These are phyloP conservation scores for Brachyopa scutellaris DNA, from an alignment of 2,888 invertebrate genomes.

Conservation along the genomic window DNA sequence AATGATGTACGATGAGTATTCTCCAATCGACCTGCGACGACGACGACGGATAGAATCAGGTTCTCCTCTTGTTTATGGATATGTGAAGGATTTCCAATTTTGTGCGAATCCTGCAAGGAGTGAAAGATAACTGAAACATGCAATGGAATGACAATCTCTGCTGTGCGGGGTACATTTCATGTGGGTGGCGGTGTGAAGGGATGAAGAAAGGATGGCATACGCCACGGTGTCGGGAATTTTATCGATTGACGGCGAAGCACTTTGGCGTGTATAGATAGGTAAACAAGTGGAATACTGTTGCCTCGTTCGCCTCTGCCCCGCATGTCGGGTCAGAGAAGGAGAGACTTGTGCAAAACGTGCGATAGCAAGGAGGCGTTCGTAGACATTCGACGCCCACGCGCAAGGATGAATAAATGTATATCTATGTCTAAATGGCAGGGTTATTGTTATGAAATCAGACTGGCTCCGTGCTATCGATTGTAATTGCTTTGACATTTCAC, in stretches of 20 bases:
- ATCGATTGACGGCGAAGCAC: constrained; percentile 60
- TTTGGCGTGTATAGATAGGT: constrained; percentile 45
- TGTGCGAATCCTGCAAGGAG: constrained; percentile 72
- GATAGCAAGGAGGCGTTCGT: constrained; percentile 44
- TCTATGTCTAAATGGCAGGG: constrained; percentile 52
- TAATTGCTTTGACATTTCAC: constrained; percentile 71
- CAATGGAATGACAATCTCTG: constrained; percentile 51
- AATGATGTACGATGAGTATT: constrained; percentile 48
- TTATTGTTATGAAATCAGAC: constrained; percentile 68
- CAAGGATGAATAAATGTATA: constrained; percentile 46
- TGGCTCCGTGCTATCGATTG: constrained; percentile 49
- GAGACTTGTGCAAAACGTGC: neutral
- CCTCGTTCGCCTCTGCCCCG: constrained; percentile 25
- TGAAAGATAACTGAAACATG: constrained; percentile 69
- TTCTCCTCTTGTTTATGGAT: constrained; percentile 64
- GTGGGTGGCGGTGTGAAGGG: neutral
- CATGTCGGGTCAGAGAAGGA: constrained; percentile 32
- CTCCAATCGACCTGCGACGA: constrained; percentile 32
- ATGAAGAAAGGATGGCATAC: neutral
- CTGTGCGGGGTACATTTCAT: neutral
- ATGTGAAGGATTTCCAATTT: constrained; percentile 69
- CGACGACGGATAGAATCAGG: constrained; percentile 50
- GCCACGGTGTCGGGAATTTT: constrained; percentile 60
- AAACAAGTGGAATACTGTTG: constrained; percentile 60
- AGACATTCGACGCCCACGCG: constrained; percentile 60